Base-by-base conservation (phyloP, 1,140 invertebrate genomes). In the Cyphomyrmex costatus region DNA sequence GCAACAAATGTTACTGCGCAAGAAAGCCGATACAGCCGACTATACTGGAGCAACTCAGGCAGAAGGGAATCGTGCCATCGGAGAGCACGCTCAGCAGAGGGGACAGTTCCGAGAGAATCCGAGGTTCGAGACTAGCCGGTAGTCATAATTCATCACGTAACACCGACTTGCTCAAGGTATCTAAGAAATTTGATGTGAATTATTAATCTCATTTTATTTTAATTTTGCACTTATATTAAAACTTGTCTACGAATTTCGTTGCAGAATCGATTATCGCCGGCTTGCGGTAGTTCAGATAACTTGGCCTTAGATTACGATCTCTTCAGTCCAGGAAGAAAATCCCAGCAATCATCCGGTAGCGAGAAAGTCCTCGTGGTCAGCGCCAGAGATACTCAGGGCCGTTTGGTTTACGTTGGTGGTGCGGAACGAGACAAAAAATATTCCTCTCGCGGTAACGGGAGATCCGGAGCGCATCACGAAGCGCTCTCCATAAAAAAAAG, bases 1-100 rank as follows among this genome's bases (percentile, higher is more conserved):
- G 97, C 92, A 98, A 98, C 92, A 98, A 98, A 93, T 98, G 98
- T 92, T 98, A 98, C 92, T 98, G 98, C 93, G 95, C 96, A 10
- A 95, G 95, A 2, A 95, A 94, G 2, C 88, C 93, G 19, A 84
- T 88, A 78, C 93, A 95, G 49, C 92, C 94, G 6, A 95, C 93
- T 1, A 94, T 96, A 68, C 90, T 96, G 51, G 95, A 96, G 71
- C 95, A 96, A 86, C 88, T 96, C 1, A 93, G 95, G 51, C 95
- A 96, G 84, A 94, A 95, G 46, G 96, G 96, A 14, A 96, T 96
- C 66, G 95, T 96, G 24, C 95, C 95, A 7, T 93, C 95, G 4
- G 95, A 96, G 85, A 94, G 94, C 21, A 96, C 94, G n/a, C 84
- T 96, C 1, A 93, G 92, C 66, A 92, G 94, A 95, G 83, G 84